Percentiles rank a stretch among this genome's conserved stretches.
Evolutionary conservation across 2,888 invertebrate species (phyloP).

Genomic region (Amphimallon solstitiale): DNA sequence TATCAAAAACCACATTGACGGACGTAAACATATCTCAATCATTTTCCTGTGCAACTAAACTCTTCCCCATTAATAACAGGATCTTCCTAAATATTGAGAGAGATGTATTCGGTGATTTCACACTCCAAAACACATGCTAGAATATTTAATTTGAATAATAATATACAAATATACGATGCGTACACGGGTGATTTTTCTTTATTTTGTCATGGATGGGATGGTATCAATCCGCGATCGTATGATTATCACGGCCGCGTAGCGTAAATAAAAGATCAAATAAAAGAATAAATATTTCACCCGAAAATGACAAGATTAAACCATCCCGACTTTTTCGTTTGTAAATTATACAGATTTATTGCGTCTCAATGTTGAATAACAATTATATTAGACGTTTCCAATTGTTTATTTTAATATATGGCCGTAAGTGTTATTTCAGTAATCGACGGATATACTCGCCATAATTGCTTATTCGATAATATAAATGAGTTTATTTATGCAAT

Average conservation of each 20-base stretch:
- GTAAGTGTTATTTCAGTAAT: constrained; percentile 24
- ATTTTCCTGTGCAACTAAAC: neutral
- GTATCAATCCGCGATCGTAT: neutral
- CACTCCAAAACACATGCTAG: no score
- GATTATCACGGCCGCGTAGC: neutral
- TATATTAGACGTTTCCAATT: constrained; percentile 19
- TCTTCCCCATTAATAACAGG: neutral
- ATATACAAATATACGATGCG: no score
- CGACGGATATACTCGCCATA: constrained; percentile 24
- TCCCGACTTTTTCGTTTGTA: constrained; percentile 28
- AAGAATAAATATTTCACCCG: constrained; percentile 28
- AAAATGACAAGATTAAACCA: constrained; percentile 23
- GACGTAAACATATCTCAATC: constrained; percentile 25
- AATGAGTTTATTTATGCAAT: constrained; percentile 9
- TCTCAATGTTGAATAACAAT: constrained; percentile 21
- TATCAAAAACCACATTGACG: neutral
- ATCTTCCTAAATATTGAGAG: neutral
- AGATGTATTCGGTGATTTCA: neutral
- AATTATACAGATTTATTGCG: constrained; percentile 24
- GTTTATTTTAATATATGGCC: constrained; percentile 3
- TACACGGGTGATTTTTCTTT: no score
- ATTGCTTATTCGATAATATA: constrained; percentile 29
- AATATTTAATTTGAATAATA: no score
- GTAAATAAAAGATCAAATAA: constrained; percentile 12
- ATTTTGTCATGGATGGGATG: neutral